phyloP scores from a whole-genome alignment of 2,797 vertebrate genomes.

The Sandelia bainsii region DNA sequence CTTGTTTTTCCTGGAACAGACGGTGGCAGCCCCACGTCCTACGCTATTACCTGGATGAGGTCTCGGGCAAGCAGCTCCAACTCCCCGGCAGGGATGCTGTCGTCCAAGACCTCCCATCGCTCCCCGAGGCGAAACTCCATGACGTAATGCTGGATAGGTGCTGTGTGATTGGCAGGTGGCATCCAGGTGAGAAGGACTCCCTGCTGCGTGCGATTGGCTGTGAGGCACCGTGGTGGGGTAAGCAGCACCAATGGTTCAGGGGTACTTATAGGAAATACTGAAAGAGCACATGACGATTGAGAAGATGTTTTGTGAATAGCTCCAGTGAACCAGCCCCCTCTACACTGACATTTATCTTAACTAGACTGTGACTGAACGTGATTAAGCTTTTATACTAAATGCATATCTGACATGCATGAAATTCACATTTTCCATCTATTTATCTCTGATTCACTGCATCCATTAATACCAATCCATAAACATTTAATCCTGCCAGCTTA shows the following conservation, averaged over 20 bases:
- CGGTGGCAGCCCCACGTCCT: background rate
- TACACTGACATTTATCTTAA: background rate
- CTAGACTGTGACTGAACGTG: constrained; percentile 7
- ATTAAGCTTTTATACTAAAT: constrained; percentile 23
- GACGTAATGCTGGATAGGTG: constrained; percentile 89
- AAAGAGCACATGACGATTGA: constrained; percentile 45
- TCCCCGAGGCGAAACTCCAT: constrained; percentile 93
- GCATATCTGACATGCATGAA: background rate
- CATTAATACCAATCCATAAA: background rate
- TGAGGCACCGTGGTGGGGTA: constrained; percentile 92
- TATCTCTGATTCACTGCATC: constrained; percentile 1
- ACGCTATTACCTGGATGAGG: constrained; percentile 89
- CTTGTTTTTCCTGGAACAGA: background rate
- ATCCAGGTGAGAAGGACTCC: constrained; percentile 94
- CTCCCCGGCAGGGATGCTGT: constrained; percentile 87
- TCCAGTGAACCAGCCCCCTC: constrained; percentile 3
- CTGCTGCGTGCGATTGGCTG: constrained; percentile 90
- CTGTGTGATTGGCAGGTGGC: constrained; percentile 89
- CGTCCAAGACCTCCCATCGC: constrained; percentile 92
- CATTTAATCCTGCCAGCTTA: constrained; percentile 1
- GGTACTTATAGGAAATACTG: constrained; percentile 89
- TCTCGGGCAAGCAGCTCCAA: constrained; percentile 91
- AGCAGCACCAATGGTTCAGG: constrained; percentile 89
- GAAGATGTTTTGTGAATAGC: background rate
- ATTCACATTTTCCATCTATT: background rate